Percentiles rank a stretch among this genome's conserved stretches.
Evolutionary conservation across 2,888 invertebrate species (phyloP).

Genomic region (Salpingus planirostris): DNA sequence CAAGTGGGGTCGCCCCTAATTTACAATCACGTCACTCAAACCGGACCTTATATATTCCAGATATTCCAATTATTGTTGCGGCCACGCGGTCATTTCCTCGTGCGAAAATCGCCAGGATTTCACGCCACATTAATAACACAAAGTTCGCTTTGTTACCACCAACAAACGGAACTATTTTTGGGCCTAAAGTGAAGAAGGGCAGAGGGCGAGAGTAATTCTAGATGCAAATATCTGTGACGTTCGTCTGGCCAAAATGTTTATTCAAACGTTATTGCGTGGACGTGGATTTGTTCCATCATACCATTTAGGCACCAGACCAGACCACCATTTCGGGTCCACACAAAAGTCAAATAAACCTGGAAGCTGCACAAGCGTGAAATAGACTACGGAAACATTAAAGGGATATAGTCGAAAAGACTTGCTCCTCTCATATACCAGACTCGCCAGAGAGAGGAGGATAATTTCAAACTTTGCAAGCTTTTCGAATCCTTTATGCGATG

Average conservation of each 20-base stretch:
- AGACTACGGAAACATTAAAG: slow-evolving; percentile 12
- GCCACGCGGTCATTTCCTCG: too few species aligned
- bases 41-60: not conserved
- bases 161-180: too few species aligned
- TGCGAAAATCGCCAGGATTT: too few species aligned
- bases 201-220: too few species aligned
- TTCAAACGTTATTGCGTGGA: slow-evolving; percentile 9
- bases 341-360: slow-evolving; percentile 13
- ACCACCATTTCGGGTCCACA: slow-evolving; percentile 11
- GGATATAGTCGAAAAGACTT: slow-evolving; percentile 12
- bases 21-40: slow-evolving; percentile 10
- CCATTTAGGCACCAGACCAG: too few species aligned
- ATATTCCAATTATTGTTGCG: slow-evolving; percentile 3
- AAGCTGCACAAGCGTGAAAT: slow-evolving; percentile 12
- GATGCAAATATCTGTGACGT: slow-evolving; percentile 8
- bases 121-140: too few species aligned
- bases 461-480: slow-evolving; percentile 11
- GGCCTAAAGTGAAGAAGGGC: too few species aligned
- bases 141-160: too few species aligned
- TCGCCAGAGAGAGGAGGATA: too few species aligned
- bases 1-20: slow-evolving; percentile 2
- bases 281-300: too few species aligned
- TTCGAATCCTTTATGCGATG: too few species aligned
- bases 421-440: too few species aligned
- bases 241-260: slow-evolving; percentile 9